Conservation (phyloP, 1,140 invertebrate species). For the Ips nitidus region DNA sequence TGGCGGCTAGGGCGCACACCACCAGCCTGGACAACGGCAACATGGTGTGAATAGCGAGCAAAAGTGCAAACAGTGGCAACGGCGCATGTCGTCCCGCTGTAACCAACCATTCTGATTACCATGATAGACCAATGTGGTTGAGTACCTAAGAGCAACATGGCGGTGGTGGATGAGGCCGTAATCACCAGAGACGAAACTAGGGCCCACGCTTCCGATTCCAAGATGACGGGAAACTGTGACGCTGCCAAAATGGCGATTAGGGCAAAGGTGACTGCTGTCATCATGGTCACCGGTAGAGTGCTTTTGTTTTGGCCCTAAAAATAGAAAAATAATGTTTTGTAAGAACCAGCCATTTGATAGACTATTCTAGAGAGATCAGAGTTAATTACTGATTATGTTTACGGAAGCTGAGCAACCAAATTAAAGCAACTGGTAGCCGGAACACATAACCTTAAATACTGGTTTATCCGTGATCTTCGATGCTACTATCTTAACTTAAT, state of each 20-base stretch:
- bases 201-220: conserved; percentile 58
- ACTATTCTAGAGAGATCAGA: too few relatives aligned
- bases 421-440: too few relatives aligned
- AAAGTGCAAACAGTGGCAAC: conserved; percentile 64
- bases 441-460: too few relatives aligned
- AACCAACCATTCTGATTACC: neutral
- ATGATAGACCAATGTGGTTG: neutral
- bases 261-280: conserved; percentile 56
- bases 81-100: conserved; percentile 59
- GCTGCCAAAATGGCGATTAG: conserved; percentile 54
- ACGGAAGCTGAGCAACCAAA: too few relatives aligned
- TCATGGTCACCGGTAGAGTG: conserved; percentile 51
- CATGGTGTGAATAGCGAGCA: conserved; percentile 71
- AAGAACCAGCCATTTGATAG: neutral
- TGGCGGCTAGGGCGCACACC: conserved; percentile 60
- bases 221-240: conserved; percentile 56
- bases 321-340: neutral
- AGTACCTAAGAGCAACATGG: conserved; percentile 52
- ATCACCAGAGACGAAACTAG: conserved; percentile 57
- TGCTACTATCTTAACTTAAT: too few relatives aligned
- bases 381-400: too few relatives aligned
- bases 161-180: conserved; percentile 53
- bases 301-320: conserved; percentile 57
- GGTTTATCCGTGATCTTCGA: too few relatives aligned
- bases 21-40: conserved; percentile 66